These are phyloP conservation scores for Centruroides sculpturatus DNA, from an alignment of 1,140 invertebrate genomes.

Conservation along the genomic window DNA sequence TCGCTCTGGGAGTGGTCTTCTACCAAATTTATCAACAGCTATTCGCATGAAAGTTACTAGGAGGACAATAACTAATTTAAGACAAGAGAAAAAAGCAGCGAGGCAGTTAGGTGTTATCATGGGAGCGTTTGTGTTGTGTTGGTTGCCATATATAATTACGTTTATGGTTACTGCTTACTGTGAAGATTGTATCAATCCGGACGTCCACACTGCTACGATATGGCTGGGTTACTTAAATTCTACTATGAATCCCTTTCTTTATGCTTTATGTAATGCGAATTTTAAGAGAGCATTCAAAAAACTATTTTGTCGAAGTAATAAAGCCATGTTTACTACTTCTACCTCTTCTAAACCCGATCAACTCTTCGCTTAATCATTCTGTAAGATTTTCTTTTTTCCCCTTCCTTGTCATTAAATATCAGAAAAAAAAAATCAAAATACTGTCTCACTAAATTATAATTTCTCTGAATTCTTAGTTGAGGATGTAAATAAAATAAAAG, in stretches of 20 bases:
- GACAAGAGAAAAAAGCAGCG: slow-evolving; percentile 46
- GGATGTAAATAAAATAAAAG: too few species aligned
- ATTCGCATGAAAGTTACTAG: background rate
- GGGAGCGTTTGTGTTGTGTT: slow-evolving; percentile 46
- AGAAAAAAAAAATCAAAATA: too few species aligned
- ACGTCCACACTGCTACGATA: slow-evolving; percentile 33
- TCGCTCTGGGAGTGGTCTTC: background rate
- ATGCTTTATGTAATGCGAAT: slow-evolving; percentile 40
- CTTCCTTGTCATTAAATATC: too few species aligned
- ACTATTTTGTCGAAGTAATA: background rate
- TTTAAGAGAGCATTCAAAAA: slow-evolving; percentile 39
- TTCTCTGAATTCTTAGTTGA: too few species aligned
- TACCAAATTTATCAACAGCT: background rate
- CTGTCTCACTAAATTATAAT: too few species aligned
- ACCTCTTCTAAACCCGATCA: too few species aligned
- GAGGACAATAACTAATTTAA: slow-evolving; percentile 22
- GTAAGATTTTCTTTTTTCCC: too few species aligned
- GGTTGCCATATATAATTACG: slow-evolving; percentile 47
- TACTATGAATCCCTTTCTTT: slow-evolving; percentile 40
- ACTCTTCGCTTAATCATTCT: too few species aligned
- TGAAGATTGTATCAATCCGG: slow-evolving; percentile 31
- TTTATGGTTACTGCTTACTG: slow-evolving; percentile 48
- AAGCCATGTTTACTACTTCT: too few species aligned
- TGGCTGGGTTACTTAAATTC: slow-evolving; percentile 44
- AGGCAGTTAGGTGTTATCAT: slow-evolving; percentile 48